Base-by-base conservation (phyloP, 2,888 invertebrate species). In the Euclidia mi region DNA sequence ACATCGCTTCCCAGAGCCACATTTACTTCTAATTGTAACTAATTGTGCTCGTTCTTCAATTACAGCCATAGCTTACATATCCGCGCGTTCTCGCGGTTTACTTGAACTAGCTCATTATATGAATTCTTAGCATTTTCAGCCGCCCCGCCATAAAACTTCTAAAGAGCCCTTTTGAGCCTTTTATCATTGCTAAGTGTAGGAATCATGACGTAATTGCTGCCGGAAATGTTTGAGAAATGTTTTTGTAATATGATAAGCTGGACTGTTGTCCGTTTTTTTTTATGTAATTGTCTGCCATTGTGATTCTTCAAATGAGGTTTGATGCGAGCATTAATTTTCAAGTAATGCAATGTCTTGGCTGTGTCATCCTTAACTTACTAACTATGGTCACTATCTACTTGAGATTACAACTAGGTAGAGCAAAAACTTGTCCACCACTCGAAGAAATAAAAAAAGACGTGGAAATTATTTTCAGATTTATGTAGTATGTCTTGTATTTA, bases 1-100 rank as follows among this genome's bases (percentile, higher is more conserved):
- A 84, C 85, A 67, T 76, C 76, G 85, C 65, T 76, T 68, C 73
- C 71, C 61, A 76, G 66, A 72, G 65, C 48, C 73, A 75, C 76
- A 84, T 83, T 84, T 80, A 59, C 68, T 50, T 61, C 67, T 85
- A 84, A 88, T 87, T 85, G 78, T 80, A 64, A 71, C 64, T 87
- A 84, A 88, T 87, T 78, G 76, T 78, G 50, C 62, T 65, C 64
- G 69, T 65, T 69, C 38, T 59, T 62, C 74, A 78, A 73, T 76
- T 77, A 70, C 51, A 7, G 29, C 2, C 45, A 50, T 50, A 32
- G 17, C 49, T 35, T 29, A 45, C 35, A 56, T 50, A 20, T 34
- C 25, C 10, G 10, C 34, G 48, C 28, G 32, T 32, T 12, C 43
- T 37, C 31, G 17, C 3, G 29, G 2, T 11, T 25, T 34, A 42